These are phyloP conservation scores for Oncopeltus fasciatus DNA, from an alignment of 1,140 invertebrate genomes.

Conservation along the genomic window DNA sequence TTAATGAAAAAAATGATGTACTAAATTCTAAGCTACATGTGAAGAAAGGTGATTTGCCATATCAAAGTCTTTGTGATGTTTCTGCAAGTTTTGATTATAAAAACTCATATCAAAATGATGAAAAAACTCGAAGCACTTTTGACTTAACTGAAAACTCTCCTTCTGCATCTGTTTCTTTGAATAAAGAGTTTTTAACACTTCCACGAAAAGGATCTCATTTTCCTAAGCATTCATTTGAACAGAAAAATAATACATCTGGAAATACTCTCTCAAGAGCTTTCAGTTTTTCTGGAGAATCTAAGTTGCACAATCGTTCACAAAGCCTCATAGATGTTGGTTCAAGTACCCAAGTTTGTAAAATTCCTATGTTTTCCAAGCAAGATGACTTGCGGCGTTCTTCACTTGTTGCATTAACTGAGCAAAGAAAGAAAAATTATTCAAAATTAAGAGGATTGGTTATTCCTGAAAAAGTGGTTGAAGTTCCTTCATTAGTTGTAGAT, in stretches of 20 bases:
- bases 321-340: conserved; percentile 26
- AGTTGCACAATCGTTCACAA: conserved; percentile 25
- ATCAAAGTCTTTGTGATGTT: conserved; percentile 24
- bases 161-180: conserved; percentile 21
- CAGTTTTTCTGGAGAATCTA: conserved; percentile 21
- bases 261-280: conserved; percentile 13
- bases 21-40: too few relatives aligned
- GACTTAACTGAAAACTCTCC: conserved; percentile 25
- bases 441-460: conserved; percentile 74
- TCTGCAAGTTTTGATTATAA: not conserved
- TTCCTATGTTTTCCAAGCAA: not conserved
- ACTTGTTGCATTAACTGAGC: conserved; percentile 54
- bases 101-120: not conserved
- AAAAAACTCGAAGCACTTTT: conserved; percentile 28
- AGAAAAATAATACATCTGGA: not conserved
- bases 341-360: not conserved
- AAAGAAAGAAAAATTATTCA: conserved; percentile 60
- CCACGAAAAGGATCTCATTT: conserved; percentile 22
- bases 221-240: conserved; percentile 2
- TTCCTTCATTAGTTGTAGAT: conserved; percentile 35
- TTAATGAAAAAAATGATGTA: too few relatives aligned
- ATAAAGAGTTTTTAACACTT: conserved; percentile 28
- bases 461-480: conserved; percentile 48
- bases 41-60: conserved; percentile 15
- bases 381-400: conserved; percentile 35